Evolutionary conservation across 2,113 vertebrate species (phyloP).

Genomic region (Cichladusa arquata): DNA sequence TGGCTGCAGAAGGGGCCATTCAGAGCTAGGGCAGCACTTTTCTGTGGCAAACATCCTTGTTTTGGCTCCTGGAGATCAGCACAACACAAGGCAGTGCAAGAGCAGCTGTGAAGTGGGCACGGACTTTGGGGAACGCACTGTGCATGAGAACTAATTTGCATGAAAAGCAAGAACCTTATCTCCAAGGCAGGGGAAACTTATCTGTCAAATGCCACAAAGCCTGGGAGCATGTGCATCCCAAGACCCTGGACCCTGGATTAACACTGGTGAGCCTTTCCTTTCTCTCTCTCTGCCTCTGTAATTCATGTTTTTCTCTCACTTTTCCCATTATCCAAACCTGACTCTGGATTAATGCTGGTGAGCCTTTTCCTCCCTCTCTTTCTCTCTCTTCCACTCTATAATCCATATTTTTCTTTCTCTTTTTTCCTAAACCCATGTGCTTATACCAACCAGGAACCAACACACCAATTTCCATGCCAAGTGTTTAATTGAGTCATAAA

Average conservation of each 20-base stretch:
- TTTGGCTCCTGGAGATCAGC: neutral
- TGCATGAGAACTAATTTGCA: neutral
- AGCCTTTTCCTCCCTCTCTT: neutral
- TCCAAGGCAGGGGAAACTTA: neutral
- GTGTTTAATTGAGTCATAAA: neutral
- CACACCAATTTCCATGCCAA: neutral
- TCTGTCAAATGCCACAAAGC: neutral
- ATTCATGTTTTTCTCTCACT: neutral
- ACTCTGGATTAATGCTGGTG: neutral
- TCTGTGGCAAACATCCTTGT: neutral
- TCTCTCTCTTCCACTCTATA: too few relatives aligned
- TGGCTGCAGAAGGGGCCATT: neutral
- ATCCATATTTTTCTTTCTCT: neutral
- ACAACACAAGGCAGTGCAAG: neutral
- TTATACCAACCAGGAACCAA: neutral
- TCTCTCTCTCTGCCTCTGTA: neutral
- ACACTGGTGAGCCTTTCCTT: neutral
- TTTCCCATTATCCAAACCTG: neutral
- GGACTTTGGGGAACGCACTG: too few relatives aligned
- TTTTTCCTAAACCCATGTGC: fast-evolving
- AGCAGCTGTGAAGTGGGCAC: neutral
- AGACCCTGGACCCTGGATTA: neutral
- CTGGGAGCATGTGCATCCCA: neutral
- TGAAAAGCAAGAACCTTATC: neutral
- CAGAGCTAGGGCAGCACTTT: neutral